Evolutionary conservation across 2,113 vertebrate species (phyloP).

Genomic region (Caretta caretta): DNA sequence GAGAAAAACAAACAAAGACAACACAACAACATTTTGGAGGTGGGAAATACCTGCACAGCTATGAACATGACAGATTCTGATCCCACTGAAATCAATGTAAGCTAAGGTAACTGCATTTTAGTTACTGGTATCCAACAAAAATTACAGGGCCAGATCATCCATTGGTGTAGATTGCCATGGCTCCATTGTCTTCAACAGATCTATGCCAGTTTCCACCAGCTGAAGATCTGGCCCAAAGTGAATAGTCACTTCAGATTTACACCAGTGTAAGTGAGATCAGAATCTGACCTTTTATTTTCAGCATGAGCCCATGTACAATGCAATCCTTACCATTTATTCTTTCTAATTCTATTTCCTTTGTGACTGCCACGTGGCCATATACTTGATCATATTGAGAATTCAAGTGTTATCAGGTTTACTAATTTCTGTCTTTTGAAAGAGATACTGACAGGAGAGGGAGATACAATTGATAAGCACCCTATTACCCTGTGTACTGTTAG

Average conservation of each 20-base stretch:
- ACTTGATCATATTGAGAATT: slow-evolving; percentile 64
- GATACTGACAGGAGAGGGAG: slow-evolving; percentile 44
- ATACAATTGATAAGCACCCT: slow-evolving; percentile 34
- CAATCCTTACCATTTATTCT: slow-evolving; percentile 17
- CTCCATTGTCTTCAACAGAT: not conserved
- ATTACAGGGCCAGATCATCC: not conserved
- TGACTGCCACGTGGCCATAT: slow-evolving; percentile 51
- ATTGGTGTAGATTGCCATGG: not conserved
- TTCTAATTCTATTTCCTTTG: slow-evolving; percentile 52
- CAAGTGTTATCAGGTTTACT: slow-evolving; percentile 67
- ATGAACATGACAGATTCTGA: not conserved
- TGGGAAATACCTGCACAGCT: slow-evolving; percentile 11
- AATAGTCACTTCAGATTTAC: fast-evolving
- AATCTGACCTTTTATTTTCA: not conserved
- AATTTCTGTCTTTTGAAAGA: slow-evolving; percentile 71
- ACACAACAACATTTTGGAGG: not conserved
- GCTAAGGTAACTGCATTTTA: not conserved
- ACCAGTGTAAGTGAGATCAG: not conserved
- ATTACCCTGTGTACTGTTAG: slow-evolving; percentile 41
- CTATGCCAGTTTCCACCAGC: not conserved
- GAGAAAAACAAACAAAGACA: not conserved
- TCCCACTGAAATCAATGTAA: not conserved
- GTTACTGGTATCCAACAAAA: not conserved
- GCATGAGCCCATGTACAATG: slow-evolving; percentile 1
- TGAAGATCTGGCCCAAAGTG: not conserved